phyloP scores from a whole-genome alignment of 35 echinoderm and acorn worm genomes.

The Diadema setosum region DNA sequence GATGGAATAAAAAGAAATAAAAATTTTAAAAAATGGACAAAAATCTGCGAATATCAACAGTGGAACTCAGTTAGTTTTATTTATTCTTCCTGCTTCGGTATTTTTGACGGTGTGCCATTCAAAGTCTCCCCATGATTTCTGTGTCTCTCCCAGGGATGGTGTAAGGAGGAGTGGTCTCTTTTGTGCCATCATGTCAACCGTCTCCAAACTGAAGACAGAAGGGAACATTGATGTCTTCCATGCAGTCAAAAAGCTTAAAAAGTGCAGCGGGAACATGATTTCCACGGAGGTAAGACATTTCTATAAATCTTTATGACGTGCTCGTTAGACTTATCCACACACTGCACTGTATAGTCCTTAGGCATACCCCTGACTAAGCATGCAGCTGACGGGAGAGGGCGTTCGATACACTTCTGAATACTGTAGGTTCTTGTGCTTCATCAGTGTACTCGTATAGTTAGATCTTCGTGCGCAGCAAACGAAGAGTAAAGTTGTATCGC shows the following conservation, averaged over 20 bases:
- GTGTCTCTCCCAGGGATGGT: constrained; percentile 60
- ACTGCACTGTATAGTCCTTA: too few relatives aligned
- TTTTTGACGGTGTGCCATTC: not conserved
- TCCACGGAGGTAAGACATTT: not conserved
- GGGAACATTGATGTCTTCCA: constrained; percentile 83
- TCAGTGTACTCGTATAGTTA: too few relatives aligned
- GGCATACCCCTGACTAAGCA: too few relatives aligned
- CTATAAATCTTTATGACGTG: too few relatives aligned
- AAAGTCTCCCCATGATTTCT: not conserved
- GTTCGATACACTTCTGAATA: too few relatives aligned
- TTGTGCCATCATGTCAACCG: constrained; percentile 48
- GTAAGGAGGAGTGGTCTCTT: constrained; percentile 64
- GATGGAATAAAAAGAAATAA: too few relatives aligned
- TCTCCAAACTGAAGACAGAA: constrained; percentile 84
- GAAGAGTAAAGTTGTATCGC: too few relatives aligned
- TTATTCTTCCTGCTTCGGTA: not conserved
- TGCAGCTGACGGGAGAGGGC: too few relatives aligned
- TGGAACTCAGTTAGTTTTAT: not conserved
- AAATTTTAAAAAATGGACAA: too few relatives aligned
- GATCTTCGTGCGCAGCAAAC: too few relatives aligned
- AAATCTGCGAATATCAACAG: not conserved
- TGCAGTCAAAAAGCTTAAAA: constrained; percentile 79
- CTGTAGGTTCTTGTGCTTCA: too few relatives aligned
- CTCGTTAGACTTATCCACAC: too few relatives aligned
- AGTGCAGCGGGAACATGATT: not conserved